Base-by-base conservation (phyloP, 2,888 invertebrate species). In the Noctua comes region DNA sequence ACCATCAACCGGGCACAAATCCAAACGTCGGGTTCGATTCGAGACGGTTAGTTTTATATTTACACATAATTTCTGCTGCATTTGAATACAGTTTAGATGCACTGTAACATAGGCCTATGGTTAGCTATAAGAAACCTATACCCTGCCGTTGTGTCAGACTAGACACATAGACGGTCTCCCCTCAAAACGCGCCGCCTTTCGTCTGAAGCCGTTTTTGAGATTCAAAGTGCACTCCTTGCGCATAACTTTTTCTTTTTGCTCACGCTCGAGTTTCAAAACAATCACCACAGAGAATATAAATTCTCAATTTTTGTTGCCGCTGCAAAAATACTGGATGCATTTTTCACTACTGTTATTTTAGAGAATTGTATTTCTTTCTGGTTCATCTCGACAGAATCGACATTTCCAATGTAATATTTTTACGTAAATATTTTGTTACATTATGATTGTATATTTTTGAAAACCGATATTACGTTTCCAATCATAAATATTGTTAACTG, bases 121-220 rank as follows among this genome's bases (percentile, higher is more conserved):
- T n/a, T n/a, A n/a, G n/a, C 2, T 65, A 40, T 40, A 24, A 6
- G 24, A 65, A 6, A 65, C 16, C 6, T 31, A 21, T 1, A 31
- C n/a, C 21, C 3, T 31, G 72, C 40, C 77, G 40, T 68, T 48
- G 57, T 65, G 48, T 16, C 57, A 80, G 84, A 79, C 74, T 51
- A 77, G 78, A 74, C 71, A 71, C 82, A 66, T 16, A 68, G 76
- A 59, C 51, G 16, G 59, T 43, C 43, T 78, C 65, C 72, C 57
- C 68, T 82, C 73, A 73, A 76, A 75, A 79, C 76, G 48, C 59
- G 8, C 62, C 59, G 73, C 71, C 73, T 68, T 73, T 66, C 71
- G 82, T 85, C 85, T 87, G 70, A 69, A 75, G 85, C 77, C 65
- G 57, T 85, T 87, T 81, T 85, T 64, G 77, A 86, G 85, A 82